These are phyloP conservation scores for Abrostola triplasia DNA, from an alignment of 2,888 invertebrate species.

Conservation along the genomic window DNA sequence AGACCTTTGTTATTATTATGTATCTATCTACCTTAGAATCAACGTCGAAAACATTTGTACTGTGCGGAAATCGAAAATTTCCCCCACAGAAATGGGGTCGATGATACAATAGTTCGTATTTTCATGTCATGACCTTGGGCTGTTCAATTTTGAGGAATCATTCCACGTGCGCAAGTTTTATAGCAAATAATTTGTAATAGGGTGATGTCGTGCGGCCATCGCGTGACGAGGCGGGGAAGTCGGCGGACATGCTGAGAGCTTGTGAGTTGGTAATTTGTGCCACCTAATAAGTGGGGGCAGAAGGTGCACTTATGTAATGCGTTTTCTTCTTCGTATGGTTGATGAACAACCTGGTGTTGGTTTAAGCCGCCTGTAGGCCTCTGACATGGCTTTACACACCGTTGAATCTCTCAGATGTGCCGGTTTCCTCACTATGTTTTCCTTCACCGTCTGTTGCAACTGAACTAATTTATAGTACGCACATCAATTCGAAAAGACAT, in stretches of 20 bases:
- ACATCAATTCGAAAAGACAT: no score
- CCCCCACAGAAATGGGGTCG: neutral
- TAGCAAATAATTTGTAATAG: constrained; percentile 34
- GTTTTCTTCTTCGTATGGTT: no score
- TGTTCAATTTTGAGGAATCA: constrained; percentile 14
- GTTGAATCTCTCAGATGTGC: no score
- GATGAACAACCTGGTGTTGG: no score
- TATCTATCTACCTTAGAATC: neutral
- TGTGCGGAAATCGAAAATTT: neutral
- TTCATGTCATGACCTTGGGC: constrained; percentile 23
- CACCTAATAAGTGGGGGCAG: constrained; percentile 1
- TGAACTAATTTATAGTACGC: no score
- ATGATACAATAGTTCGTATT: constrained; percentile 8
- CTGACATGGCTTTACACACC: no score
- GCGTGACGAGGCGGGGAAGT: constrained; percentile 34
- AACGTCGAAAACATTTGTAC: neutral
- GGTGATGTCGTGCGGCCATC: constrained; percentile 31
- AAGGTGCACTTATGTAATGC: constrained; percentile 13
- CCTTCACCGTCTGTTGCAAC: no score
- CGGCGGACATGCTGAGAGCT: constrained; percentile 11
- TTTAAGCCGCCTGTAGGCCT: no score
- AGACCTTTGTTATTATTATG: neutral
- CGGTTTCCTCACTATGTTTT: no score
- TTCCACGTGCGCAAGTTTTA: constrained; percentile 22
- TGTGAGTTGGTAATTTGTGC: constrained; percentile 24